Evolutionary conservation across 2,888 invertebrate species (phyloP).

Genomic region (Synanthedon andrenaeformis): DNA sequence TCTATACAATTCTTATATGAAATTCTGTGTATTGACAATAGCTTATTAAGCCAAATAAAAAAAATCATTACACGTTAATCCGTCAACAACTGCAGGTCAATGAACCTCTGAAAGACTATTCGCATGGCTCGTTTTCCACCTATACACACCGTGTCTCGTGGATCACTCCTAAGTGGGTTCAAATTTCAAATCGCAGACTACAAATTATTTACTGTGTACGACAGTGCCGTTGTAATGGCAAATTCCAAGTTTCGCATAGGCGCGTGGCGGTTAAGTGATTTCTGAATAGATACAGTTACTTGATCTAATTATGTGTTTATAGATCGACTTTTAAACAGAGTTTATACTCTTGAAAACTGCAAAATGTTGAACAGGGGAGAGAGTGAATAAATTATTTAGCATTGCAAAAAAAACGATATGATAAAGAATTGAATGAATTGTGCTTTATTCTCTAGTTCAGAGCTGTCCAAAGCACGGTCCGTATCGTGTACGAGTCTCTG

Average conservation of each 20-base stretch:
- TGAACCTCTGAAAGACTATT: constrained; percentile 10
- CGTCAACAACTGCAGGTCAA: constrained; percentile 12
- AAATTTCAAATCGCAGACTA: neutral
- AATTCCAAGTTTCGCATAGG: neutral
- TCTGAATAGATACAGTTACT: constrained; percentile 1
- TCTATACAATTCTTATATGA: too few species aligned
- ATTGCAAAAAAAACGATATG: neutral
- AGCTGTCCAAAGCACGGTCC: too few species aligned
- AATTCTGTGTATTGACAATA: neutral
- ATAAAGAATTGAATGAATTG: neutral
- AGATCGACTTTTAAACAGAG: too few species aligned
- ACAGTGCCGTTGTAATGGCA: neutral
- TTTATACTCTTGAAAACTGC: neutral
- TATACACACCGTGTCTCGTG: neutral
- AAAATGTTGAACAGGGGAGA: neutral
- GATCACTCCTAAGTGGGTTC: neutral
- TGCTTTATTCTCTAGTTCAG: too few species aligned
- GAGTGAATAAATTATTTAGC: neutral
- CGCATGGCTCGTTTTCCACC: constrained; percentile 4
- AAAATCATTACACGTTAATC: constrained; percentile 3
- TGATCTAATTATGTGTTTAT: neutral
- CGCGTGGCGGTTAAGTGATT: neutral
- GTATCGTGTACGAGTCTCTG: too few species aligned
- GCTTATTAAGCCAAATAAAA: neutral
- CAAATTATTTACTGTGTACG: neutral